Evolutionary conservation across 2,888 invertebrate genomes (phyloP).

Genomic region (Andrena minutula): DNA sequence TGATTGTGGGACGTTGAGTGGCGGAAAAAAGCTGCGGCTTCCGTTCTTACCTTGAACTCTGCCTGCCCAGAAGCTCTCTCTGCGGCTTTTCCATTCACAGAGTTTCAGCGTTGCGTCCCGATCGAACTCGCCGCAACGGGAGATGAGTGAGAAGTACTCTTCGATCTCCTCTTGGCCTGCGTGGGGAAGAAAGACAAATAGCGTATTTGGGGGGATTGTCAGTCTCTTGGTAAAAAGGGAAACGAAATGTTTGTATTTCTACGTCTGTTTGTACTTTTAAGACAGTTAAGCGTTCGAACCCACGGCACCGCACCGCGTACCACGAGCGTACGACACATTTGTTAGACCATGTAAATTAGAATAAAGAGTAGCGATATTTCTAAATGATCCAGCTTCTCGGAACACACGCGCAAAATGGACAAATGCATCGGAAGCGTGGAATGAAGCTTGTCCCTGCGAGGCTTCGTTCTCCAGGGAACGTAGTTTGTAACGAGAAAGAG

Average conservation of each 20-base stretch:
- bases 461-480: too few species aligned
- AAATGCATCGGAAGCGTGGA: too few species aligned
- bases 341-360: slow-evolving; percentile 41
- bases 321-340: slow-evolving; percentile 13
- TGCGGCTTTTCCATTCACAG: slow-evolving; percentile 86
- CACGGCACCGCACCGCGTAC: neutral
- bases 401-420: neutral
- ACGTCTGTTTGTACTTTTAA: slow-evolving; percentile 8
- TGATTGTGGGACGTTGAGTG: neutral
- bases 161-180: slow-evolving; percentile 86
- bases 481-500: too few species aligned
- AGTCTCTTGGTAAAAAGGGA: neutral
- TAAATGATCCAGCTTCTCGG: neutral
- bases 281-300: neutral
- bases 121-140: slow-evolving; percentile 82
- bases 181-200: neutral
- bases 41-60: slow-evolving; percentile 20
- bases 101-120: slow-evolving; percentile 83
- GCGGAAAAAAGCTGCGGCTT: neutral
- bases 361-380: slow-evolving; percentile 26
- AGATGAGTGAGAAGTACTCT: slow-evolving; percentile 84
- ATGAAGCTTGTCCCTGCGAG: too few species aligned
- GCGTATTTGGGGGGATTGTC: too few species aligned
- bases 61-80: slow-evolving; percentile 84
- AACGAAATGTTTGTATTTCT: neutral